Base-by-base conservation (phyloP, 2,888 invertebrate species). In the Caenorhabditis angaria region DNA sequence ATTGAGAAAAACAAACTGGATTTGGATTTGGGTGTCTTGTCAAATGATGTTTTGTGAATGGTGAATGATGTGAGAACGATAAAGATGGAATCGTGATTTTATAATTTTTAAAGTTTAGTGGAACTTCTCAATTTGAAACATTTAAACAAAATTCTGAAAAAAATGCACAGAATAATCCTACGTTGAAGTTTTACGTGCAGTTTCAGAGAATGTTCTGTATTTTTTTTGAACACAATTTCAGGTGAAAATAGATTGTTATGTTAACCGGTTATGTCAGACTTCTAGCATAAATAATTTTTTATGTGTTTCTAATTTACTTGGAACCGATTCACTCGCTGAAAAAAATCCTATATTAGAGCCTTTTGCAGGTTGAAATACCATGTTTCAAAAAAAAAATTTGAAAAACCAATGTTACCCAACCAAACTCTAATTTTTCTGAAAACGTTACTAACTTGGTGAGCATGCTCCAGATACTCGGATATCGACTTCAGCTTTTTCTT, bases 381-480 rank as follows among this genome's bases (percentile, higher is more conserved):
- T 24, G 24, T 3, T 50, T 50, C 50, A 24, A 24, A 14, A 35
- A 35, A 14, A 35, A 6, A 35, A 35, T 35, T 5, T 41, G 41
- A 41, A 41, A 50, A 8, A 50, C 50, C 24, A 18, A 18, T 50
- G 3, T 22, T 4, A 22, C n/a, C 50, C 10, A 50, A 50, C 20
- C 48, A 5, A 50, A 24, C 22, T 4, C 5, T 8, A 50, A 50
- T 35, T 35, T 12, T 54, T 20, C 24, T 3, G 22, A 27, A 29
- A 12, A 57, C 47, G 28, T 32, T 20, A 77, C 85, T 75, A 25
- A 86, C 86, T 81, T 54, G 86, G 86, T 61, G 83, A 83, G 65
- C 86, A 86, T 47, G 86, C 86, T 66, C 86, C 86, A 20, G 84
- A 84, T 18, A 87, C 86, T 51, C 83, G 77, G 61, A 86, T 86